Evolutionary conservation across 2,797 vertebrate genomes (phyloP), one percentile per base, ranked within the genome.

Genomic region (Megaceryle alcyon): DNA sequence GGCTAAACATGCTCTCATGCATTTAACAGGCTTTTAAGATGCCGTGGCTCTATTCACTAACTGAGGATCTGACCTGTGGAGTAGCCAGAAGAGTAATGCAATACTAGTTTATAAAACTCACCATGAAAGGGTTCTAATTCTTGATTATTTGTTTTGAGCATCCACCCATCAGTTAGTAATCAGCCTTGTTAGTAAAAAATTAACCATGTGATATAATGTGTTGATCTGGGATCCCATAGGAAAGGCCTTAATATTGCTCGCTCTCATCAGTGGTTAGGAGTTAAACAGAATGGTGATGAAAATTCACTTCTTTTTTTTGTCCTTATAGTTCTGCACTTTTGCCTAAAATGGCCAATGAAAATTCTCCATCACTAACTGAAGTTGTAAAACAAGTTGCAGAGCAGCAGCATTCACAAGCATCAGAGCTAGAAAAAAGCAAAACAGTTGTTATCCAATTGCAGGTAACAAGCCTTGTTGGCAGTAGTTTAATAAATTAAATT

Each of bases 391-490:
- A 94, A 96, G 97, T 98, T 73, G 96, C 94, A 80, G 95, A 97
- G 71, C 98, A 97, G 85, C 98, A 98, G n/a, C 97, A 97, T 79
- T 96, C 94, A 14, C 98, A 98, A 81, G 82, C 56, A 4, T 97
- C 97, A 56, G 98, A 98, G 88, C 95, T 97, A 92, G 96, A 97
- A 88, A 98, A 95, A 93, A 97, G 22, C 54, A 98, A 95, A 94
- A 77, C 88, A 20, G 1, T 97, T 75, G 96, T 98, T 59, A 85
- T 63, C n/a, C 92, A 95, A 3, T 33, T 98, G 77, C 98, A 98
- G 97, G 98, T 98, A 97, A 95, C 85, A 70, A 54, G 12, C 61
- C 15, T 83, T 78, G 11, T 76, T 86, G 35, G 82, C 53, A 61
- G 10, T 28, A 88, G 13, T 75, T 83, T 20, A 56, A 43, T 72